Evolutionary conservation across 2,113 vertebrate species (phyloP).

Genomic region (Cynopterus brachyotis): DNA sequence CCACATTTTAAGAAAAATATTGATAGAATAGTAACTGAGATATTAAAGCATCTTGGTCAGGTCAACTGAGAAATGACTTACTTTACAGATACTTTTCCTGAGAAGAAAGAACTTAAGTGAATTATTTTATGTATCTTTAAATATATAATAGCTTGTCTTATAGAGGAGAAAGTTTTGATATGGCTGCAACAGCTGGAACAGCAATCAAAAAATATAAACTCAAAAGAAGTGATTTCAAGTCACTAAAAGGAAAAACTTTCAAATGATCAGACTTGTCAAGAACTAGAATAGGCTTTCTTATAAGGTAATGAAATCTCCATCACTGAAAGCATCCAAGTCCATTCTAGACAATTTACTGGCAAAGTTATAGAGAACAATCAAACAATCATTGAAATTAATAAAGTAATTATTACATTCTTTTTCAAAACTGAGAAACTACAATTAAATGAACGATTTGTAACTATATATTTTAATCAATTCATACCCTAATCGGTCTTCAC

Average conservation of each 20-base stretch:
- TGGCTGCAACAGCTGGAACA: neutral
- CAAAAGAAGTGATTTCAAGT: neutral
- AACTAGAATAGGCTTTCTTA: neutral
- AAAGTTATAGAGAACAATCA: neutral
- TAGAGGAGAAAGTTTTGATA: neutral
- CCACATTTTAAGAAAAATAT: neutral
- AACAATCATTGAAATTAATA: neutral
- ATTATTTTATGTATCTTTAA: neutral
- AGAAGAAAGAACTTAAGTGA: neutral
- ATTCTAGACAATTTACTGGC: neutral
- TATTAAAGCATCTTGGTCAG: neutral
- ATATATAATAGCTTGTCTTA: neutral
- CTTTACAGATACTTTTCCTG: neutral
- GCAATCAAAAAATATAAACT: neutral
- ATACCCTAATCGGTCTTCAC: neutral
- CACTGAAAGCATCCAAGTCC: neutral
- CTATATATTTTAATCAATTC: constrained; percentile 49
- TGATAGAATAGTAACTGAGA: neutral
- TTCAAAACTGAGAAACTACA: constrained; percentile 29
- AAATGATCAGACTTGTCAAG: neutral
- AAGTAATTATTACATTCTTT: neutral
- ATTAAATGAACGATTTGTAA: constrained; percentile 38
- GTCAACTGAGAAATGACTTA: neutral
- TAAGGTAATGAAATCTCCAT: neutral
- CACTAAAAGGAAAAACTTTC: neutral